Conservation (phyloP, 2,888 invertebrate species). For the Endotricha flammealis region DNA sequence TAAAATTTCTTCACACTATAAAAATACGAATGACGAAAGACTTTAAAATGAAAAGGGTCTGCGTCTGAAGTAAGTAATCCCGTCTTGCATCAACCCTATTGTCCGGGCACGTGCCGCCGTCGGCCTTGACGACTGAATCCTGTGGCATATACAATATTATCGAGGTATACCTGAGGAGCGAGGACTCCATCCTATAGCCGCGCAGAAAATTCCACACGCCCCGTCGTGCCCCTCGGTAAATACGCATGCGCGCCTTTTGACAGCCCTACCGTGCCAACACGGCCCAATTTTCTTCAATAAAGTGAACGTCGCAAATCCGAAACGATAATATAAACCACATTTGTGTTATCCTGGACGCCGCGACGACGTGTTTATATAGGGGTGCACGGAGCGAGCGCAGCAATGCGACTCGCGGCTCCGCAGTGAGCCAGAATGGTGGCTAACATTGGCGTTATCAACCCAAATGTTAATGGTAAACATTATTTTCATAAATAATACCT, state of each 20-base stretch:
- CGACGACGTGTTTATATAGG: conserved; percentile 4
- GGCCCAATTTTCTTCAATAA: conserved; percentile 45
- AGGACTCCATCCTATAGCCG: conserved; percentile 58
- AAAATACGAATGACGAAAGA: too few relatives aligned
- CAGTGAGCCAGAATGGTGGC: conserved; percentile 62
- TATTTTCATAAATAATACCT: conserved; percentile 15
- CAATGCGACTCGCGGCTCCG: conserved; percentile 32
- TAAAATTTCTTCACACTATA: too few relatives aligned
- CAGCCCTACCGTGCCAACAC: conserved; percentile 59
- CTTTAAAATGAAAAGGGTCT: too few relatives aligned
- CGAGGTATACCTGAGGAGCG: conserved; percentile 33
- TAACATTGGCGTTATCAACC: conserved; percentile 59
- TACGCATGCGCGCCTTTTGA: conserved; percentile 62
- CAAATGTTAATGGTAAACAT: conserved; percentile 68
- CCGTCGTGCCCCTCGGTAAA: conserved; percentile 55
- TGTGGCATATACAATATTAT: conserved; percentile 20
- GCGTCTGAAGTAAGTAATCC: too few relatives aligned
- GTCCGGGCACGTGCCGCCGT: conserved; percentile 46
- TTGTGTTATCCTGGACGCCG: conserved; percentile 1
- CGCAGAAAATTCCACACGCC: conserved; percentile 54
- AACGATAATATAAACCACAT: conserved; percentile 1
- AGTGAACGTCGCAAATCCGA: conserved; percentile 33
- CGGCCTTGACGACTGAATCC: conserved; percentile 55
- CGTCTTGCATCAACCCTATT: conserved; percentile 14
- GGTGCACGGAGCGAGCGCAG: conserved; percentile 20